Percentiles rank a stretch among this genome's conserved stretches.
These are phyloP conservation scores for Ernsta delagoae DNA, from an alignment of 2,888 invertebrate genomes.

Conservation along the genomic window DNA sequence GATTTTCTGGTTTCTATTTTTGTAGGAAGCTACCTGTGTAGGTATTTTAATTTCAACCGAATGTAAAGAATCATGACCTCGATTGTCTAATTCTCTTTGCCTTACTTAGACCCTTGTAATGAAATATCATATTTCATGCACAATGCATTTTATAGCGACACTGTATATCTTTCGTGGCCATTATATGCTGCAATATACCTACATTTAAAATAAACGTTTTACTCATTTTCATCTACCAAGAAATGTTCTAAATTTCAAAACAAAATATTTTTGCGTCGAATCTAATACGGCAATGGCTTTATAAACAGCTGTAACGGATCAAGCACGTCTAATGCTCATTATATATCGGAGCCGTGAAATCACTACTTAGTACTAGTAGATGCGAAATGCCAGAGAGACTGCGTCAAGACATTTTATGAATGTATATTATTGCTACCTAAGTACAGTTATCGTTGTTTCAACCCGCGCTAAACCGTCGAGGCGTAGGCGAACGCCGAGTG, in stretches of 20 bases:
- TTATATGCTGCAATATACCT: not conserved
- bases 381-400: constrained; percentile 32
- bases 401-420: constrained; percentile 22
- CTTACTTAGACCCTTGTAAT: constrained; percentile 70
- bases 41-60: constrained; percentile 27
- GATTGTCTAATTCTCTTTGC: constrained; percentile 60
- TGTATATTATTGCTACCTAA: constrained; percentile 7
- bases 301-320: constrained; percentile 29
- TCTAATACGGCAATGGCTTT: constrained; percentile 10
- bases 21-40: not conserved
- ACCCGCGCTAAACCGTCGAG: constrained; percentile 56
- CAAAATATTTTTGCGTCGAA: not conserved
- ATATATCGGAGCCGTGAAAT: constrained; percentile 35
- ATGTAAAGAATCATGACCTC: constrained; percentile 58
- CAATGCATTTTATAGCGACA: constrained; percentile 49
- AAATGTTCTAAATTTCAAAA: not conserved
- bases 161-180: not conserved
- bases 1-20: constrained; percentile 11
- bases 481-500: constrained; percentile 47
- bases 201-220: too few relatives aligned
- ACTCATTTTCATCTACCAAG: not conserved
- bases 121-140: constrained; percentile 33
- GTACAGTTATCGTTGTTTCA: constrained; percentile 54
- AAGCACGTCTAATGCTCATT: constrained; percentile 23
- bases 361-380: constrained; percentile 28